Evolutionary conservation across 2,888 invertebrate species (phyloP), one percentile per base, ranked within the genome.

Genomic region (Eulithis prunata): DNA sequence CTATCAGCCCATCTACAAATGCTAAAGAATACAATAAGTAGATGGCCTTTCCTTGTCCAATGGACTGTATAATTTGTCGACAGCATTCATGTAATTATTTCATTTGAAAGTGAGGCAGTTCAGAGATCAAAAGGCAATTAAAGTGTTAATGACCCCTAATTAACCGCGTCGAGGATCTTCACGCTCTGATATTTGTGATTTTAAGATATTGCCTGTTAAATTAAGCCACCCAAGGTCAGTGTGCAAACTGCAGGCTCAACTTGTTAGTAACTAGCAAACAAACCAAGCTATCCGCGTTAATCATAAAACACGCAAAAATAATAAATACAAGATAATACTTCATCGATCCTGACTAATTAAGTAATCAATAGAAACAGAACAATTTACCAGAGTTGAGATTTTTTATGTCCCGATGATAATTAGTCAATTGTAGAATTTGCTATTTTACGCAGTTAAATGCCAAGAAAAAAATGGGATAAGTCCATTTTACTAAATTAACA

Each of bases 41-140:
- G 41, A 13, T 4, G 53, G 36, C n/a, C 13, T 36, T 13, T 53
- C 8, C 7, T 32, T 13, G 28, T 32, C 32, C 32, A n/a, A 12
- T 53, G 13, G n/a, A 13, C n/a, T 57, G 10, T 53, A n/a, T 51
- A 21, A 46, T 57, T 46, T n/a, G n/a, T 32, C 38, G 14, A 13
- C 65, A 55, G 55, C 57, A 53, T 57, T 55, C 64, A 32, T 46
- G 64, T 32, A 75, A 76, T 75, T 76, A 72, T 64, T 71, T 70
- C 57, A 54, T 66, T 72, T 61, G 62, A 69, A 64, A 12, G 52
- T 49, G 45, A 51, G 64, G 49, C 64, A 71, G 75, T 62, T 75
- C 76, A 73, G 54, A 71, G 75, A 75, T 75, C 71, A 75, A 71
- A 54, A 71, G 68, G 69, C 66, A 59, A 64, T 55, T 59, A 43